Percentiles rank a stretch among this genome's conserved stretches.
These are phyloP conservation scores for Lagodon rhomboides DNA, from an alignment of 2,797 vertebrate genomes.

Conservation along the genomic window DNA sequence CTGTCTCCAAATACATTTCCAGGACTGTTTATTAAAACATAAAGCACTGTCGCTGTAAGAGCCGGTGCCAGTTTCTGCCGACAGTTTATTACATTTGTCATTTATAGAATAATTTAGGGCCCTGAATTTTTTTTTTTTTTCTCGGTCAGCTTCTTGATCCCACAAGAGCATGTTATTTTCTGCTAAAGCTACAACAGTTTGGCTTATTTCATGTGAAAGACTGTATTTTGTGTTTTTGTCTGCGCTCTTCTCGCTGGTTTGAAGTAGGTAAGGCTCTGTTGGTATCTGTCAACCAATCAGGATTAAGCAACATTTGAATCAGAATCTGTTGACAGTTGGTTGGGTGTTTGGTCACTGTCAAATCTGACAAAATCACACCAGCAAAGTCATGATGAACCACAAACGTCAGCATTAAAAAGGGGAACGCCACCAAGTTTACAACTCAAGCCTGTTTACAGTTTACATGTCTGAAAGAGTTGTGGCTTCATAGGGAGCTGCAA, in stretches of 20 bases:
- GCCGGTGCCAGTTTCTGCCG: not conserved
- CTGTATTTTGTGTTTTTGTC: not conserved
- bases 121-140: not conserved
- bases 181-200: not conserved
- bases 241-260: not conserved
- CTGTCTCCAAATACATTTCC: not conserved
- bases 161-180: not conserved
- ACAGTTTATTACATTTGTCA: not conserved
- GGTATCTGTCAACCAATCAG: not conserved
- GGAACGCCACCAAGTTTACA: not conserved
- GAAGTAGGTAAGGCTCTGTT: not conserved
- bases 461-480: too few species aligned
- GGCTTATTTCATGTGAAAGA: not conserved
- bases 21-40: not conserved
- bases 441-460: not conserved
- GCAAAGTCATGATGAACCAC: not conserved
- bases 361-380: not conserved
- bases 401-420: too few species aligned
- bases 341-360: not conserved
- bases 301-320: not conserved
- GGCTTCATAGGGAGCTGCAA: too few species aligned
- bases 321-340: too few species aligned
- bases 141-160: not conserved
- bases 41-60: not conserved
- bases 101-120: not conserved